Evolutionary conservation across 1,140 invertebrate genomes (phyloP).

Genomic region (Eufriesea mexicana): DNA sequence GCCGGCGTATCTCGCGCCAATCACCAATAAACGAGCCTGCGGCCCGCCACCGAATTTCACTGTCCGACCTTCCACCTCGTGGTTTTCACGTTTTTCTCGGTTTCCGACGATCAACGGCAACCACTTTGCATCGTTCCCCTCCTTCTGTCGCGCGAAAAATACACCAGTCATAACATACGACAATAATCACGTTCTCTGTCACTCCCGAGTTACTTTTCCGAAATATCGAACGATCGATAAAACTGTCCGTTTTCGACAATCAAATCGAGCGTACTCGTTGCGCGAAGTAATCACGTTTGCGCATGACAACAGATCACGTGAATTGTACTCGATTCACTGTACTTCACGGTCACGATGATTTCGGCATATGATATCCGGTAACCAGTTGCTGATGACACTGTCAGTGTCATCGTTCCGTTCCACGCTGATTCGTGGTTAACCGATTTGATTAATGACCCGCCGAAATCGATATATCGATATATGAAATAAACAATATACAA

Average conservation of each 20-base stretch:
- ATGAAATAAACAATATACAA: too few relatives aligned
- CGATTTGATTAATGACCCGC: background rate
- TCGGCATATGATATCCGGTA: background rate
- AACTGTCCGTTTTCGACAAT: background rate
- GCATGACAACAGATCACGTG: background rate
- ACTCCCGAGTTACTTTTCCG: background rate
- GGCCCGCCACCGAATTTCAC: constrained; percentile 43
- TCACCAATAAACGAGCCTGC: constrained; percentile 50
- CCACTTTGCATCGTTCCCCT: constrained; percentile 69
- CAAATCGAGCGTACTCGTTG: background rate
- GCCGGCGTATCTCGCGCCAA: constrained; percentile 35
- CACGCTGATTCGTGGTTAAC: background rate
- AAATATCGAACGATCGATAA: background rate
- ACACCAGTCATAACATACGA: constrained; percentile 73
- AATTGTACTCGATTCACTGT: background rate
- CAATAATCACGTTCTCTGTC: background rate
- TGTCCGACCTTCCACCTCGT: constrained; percentile 27
- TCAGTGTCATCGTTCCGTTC: constrained; percentile 13
- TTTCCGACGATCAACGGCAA: constrained; percentile 65
- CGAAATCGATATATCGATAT: background rate
- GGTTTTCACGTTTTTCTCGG: constrained; percentile 39
- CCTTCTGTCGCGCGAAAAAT: constrained; percentile 67
- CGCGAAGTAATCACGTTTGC: background rate
- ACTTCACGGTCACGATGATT: background rate
- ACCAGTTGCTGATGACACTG: too few relatives aligned